Conservation (phyloP, 1,140 invertebrate species). For the Euura saliciscinereae region DNA sequence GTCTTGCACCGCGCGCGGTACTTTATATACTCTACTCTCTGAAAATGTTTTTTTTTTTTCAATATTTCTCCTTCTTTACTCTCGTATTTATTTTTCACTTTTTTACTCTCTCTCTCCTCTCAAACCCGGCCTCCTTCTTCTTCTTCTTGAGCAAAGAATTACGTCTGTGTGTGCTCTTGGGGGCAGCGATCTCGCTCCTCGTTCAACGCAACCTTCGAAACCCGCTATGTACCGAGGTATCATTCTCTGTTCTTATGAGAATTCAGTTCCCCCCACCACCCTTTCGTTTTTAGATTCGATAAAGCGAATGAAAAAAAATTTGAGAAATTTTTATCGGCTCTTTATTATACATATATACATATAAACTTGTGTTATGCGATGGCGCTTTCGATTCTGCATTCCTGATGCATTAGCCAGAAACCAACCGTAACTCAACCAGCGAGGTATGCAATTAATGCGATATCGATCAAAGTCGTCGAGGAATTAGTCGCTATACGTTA, state of each 20-base stretch:
- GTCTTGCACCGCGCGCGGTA: no score
- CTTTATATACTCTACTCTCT: no score
- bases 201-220: no score
- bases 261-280: no score
- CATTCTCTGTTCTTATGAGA: no score
- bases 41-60: no score
- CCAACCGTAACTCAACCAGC: conserved; percentile 17
- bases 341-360: background rate
- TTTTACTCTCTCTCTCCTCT: background rate
- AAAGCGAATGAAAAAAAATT: no score
- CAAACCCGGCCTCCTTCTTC: background rate
- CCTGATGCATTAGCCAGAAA: background rate
- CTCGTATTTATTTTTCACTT: background rate
- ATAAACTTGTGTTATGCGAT: background rate
- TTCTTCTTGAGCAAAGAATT: background rate
- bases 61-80: background rate
- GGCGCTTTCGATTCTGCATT: background rate
- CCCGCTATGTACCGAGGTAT: no score
- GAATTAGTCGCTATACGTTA: background rate
- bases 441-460: conserved; percentile 45
- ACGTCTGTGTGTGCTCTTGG: no score
- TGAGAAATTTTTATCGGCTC: no score
- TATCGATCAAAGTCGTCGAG: conserved; percentile 35
- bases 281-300: no score
- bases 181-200: no score